phyloP scores from a whole-genome alignment of 2,888 invertebrate species.

The Argyresthia goedartella region DNA sequence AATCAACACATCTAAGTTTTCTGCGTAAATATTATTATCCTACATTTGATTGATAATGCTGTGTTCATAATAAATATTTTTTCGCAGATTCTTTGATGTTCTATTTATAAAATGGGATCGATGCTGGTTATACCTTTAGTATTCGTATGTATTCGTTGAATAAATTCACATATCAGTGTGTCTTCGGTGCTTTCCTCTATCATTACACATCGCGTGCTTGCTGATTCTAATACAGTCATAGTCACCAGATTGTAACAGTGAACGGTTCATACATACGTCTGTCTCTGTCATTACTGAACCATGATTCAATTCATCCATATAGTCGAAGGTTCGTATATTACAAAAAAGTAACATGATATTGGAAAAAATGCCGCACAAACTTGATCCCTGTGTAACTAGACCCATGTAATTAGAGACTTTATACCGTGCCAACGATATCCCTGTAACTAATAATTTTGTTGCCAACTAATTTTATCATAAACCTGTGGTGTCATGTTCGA shows the following conservation, averaged over 20 bases:
- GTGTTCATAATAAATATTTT: not conserved
- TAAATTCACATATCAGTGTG: conserved; percentile 5
- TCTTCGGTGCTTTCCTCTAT: conserved; percentile 1
- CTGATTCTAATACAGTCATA: conserved; percentile 11
- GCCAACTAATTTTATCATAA: conserved; percentile 11
- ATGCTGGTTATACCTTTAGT: too few relatives aligned
- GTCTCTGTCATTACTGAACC: too few relatives aligned
- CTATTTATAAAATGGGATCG: not conserved
- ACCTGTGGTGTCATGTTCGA: conserved; percentile 2
- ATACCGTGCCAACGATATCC: conserved; percentile 16
- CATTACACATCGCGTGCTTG: conserved; percentile 15
- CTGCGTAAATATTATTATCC: not conserved
- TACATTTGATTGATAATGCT: not conserved
- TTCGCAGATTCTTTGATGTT: not conserved
- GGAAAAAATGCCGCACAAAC: conserved; percentile 8
- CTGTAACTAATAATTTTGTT: conserved; percentile 13
- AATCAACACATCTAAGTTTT: not conserved
- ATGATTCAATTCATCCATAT: too few relatives aligned
- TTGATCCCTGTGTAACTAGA: conserved; percentile 12
- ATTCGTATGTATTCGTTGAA: conserved; percentile 1
- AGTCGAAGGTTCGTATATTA: too few relatives aligned
- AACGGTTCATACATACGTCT: too few relatives aligned
- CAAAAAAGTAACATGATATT: too few relatives aligned
- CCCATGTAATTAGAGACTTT: conserved; percentile 13
- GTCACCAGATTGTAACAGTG: conserved; percentile 15